Percentiles rank a stretch among this genome's conserved stretches.
Evolutionary conservation across 2,888 invertebrate species (phyloP).

Genomic region (Athalia rosae): DNA sequence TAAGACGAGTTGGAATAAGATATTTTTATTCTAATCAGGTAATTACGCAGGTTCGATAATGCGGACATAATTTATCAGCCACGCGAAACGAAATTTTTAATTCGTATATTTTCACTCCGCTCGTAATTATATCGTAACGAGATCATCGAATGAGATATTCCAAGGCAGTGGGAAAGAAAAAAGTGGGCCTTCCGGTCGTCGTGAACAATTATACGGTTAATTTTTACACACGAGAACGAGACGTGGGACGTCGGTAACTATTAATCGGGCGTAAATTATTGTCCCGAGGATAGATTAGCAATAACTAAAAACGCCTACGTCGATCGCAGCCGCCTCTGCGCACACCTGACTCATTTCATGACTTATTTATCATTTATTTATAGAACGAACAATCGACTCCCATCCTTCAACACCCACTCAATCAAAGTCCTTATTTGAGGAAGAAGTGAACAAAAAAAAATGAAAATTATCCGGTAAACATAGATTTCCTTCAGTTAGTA

Average conservation of each 20-base stretch:
- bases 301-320: slow-evolving; percentile 24
- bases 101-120: background rate
- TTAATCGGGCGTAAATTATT: slow-evolving; percentile 8
- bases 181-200: background rate
- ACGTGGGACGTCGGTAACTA: slow-evolving; percentile 6
- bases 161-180: background rate
- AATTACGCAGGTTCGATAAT: too few relatives aligned
- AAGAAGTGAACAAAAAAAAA: background rate
- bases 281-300: slow-evolving; percentile 2
- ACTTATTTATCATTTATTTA: slow-evolving; percentile 24
- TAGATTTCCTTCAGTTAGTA: background rate
- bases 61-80: too few relatives aligned
- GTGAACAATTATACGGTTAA: background rate
- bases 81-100: too few relatives aligned
- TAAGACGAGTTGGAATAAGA: background rate
- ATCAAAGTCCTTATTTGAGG: too few relatives aligned
- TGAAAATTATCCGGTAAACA: background rate
- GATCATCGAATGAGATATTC: background rate
- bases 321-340: slow-evolving; percentile 25
- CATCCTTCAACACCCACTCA: background rate
- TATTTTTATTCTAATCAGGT: background rate
- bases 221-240: background rate
- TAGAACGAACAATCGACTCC: background rate
- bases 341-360: slow-evolving; percentile 21
- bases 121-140: background rate